Conservation (phyloP, 2,888 invertebrate genomes). For the Escarpia spicata region DNA sequence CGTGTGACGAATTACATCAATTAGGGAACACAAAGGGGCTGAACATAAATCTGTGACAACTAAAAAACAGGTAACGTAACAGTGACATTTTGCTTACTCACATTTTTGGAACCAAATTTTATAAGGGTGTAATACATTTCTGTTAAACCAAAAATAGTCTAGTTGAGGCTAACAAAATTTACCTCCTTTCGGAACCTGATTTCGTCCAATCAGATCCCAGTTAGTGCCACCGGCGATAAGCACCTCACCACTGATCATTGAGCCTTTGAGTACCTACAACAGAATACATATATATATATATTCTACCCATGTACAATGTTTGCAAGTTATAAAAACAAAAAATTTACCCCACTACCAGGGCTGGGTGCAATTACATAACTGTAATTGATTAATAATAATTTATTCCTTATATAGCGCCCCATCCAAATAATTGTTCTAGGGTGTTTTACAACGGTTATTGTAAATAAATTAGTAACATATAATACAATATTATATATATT, state of each 20-base stretch:
- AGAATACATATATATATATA: not conserved
- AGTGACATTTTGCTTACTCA: too few relatives aligned
- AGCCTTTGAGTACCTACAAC: not conserved
- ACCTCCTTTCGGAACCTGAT: constrained; percentile 77
- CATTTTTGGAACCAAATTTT: not conserved
- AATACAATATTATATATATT: too few relatives aligned
- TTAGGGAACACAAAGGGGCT: not conserved
- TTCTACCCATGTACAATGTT: not conserved
- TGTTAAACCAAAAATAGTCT: not conserved
- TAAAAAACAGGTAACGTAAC: not conserved
- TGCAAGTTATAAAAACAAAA: not conserved
- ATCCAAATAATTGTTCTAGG: too few relatives aligned
- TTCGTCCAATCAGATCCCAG: constrained; percentile 88
- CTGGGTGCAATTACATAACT: too few relatives aligned
- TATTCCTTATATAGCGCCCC: too few relatives aligned
- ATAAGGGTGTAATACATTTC: not conserved
- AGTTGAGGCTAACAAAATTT: constrained; percentile 28
- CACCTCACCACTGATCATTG: constrained; percentile 64
- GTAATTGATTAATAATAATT: too few relatives aligned
- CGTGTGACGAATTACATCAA: too few relatives aligned
- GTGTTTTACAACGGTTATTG: too few relatives aligned
- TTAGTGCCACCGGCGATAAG: constrained; percentile 87
- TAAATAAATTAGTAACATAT: too few relatives aligned
- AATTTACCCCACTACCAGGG: not conserved
- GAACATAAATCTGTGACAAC: not conserved